phyloP scores from a whole-genome alignment of 2,888 invertebrate genomes.

The Clanis bilineata region DNA sequence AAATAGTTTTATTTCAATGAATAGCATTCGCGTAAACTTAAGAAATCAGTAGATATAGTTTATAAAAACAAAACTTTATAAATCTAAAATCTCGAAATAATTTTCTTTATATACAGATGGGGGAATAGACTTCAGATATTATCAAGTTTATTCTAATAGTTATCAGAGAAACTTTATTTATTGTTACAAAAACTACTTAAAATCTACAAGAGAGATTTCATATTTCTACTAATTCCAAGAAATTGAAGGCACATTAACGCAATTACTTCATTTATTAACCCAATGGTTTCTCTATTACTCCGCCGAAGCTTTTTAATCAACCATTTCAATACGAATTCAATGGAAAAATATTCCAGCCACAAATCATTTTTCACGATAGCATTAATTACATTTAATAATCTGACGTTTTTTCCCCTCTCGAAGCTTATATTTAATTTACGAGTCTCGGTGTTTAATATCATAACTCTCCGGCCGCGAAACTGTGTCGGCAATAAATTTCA shows the following conservation, averaged over 20 bases:
- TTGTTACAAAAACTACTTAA: neutral
- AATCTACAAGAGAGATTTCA: neutral
- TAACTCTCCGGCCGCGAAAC: slow-evolving; percentile 19
- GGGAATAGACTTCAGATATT: no score
- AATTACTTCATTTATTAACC: neutral
- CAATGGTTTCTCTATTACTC: neutral
- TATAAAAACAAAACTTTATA: no score
- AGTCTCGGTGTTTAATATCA: slow-evolving; percentile 29
- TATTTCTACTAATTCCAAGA: neutral
- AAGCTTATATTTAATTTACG: slow-evolving; percentile 43
- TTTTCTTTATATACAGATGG: no score
- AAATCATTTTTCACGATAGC: slow-evolving; percentile 15
- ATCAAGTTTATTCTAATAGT: no score
- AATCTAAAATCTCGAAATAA: no score
- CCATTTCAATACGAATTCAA: slow-evolving; percentile 7
- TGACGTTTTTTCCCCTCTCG: slow-evolving; percentile 26
- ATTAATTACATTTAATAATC: slow-evolving; percentile 27
- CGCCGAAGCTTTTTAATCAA: slow-evolving; percentile 5
- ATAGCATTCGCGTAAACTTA: no score
- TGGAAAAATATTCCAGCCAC: neutral
- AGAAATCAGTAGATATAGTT: no score
- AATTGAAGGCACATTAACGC: neutral
- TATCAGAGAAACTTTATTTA: no score
- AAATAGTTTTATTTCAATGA: no score
- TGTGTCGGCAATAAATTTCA: slow-evolving; percentile 16